Conservation (phyloP, 2,888 invertebrate genomes). For the Malacosoma neustria region DNA sequence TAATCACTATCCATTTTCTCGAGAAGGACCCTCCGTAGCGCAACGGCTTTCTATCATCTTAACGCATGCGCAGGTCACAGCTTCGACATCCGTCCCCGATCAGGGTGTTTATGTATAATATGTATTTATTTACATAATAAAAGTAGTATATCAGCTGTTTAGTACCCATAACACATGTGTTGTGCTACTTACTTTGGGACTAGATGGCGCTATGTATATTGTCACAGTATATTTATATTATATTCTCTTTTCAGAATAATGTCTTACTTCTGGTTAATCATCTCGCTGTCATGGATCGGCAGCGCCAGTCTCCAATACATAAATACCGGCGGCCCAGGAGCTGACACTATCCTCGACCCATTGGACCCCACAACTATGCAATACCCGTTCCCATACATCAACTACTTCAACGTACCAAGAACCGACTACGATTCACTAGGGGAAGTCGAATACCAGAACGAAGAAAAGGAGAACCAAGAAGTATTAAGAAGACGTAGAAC, state of each 20-base stretch:
- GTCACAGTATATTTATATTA: too few species aligned
- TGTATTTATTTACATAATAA: too few species aligned
- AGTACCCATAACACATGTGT: too few species aligned
- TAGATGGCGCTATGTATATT: too few species aligned
- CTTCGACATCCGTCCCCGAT: too few species aligned
- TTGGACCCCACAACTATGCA: constrained; percentile 24
- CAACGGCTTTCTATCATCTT: too few species aligned
- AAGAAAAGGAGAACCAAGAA: constrained; percentile 3
- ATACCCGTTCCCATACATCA: constrained; percentile 33
- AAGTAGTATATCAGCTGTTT: too few species aligned
- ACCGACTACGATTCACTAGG: constrained; percentile 11
- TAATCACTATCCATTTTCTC: too few species aligned
- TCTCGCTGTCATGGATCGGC: constrained; percentile 50
- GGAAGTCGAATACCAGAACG: constrained; percentile 17
- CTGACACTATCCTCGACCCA: constrained; percentile 30
- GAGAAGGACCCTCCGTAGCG: too few species aligned
- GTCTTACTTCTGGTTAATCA: constrained; percentile 51
- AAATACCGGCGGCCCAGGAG: constrained; percentile 30
- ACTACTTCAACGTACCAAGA: constrained; percentile 32
- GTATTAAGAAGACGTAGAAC: constrained; percentile 24
- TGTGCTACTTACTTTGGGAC: too few species aligned
- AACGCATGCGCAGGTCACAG: too few species aligned
- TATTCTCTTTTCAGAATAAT: constrained; percentile 44
- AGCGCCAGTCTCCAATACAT: constrained; percentile 54
- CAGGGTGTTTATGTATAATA: too few species aligned